Conservation (phyloP, 2,113 vertebrate species). For the Coregonus clupeaformis region DNA sequence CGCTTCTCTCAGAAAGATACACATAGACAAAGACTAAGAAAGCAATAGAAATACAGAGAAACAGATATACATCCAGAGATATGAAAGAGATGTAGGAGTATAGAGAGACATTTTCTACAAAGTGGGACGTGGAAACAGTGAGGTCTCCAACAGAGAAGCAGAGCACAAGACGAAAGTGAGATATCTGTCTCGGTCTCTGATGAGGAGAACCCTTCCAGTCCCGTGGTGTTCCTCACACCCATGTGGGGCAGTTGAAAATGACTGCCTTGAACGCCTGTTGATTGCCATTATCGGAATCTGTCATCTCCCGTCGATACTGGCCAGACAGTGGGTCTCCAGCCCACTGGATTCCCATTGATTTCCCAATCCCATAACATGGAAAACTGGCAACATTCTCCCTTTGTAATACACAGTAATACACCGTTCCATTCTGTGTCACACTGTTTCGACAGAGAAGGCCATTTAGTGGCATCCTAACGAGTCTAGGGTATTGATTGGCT, state of each 20-base stretch:
- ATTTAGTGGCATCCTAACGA: conserved; percentile 27
- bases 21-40: neutral
- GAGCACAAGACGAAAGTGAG: neutral
- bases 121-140: too few species aligned
- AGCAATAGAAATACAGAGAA: neutral
- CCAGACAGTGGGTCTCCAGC: neutral
- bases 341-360: conserved; percentile 14
- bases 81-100: too few species aligned
- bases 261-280: conserved; percentile 18
- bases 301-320: neutral
- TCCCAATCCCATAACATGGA: conserved; percentile 4
- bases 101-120: too few species aligned
- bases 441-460: conserved; percentile 3
- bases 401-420: neutral
- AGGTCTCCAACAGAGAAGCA: neutral
- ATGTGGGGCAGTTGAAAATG: conserved; percentile 11
- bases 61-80: neutral
- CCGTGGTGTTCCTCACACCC: neutral
- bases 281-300: conserved; percentile 8
- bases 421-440: too few species aligned
- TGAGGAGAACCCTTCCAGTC: neutral
- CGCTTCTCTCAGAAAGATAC: neutral
- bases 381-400: neutral
- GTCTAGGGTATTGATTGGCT: conserved; percentile 42
- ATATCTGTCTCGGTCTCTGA: neutral